Percentiles rank a stretch among this genome's conserved stretches.
Conservation (phyloP, 92 coral and sea anemone genomes). For the Palythoa heliodiscus region DNA sequence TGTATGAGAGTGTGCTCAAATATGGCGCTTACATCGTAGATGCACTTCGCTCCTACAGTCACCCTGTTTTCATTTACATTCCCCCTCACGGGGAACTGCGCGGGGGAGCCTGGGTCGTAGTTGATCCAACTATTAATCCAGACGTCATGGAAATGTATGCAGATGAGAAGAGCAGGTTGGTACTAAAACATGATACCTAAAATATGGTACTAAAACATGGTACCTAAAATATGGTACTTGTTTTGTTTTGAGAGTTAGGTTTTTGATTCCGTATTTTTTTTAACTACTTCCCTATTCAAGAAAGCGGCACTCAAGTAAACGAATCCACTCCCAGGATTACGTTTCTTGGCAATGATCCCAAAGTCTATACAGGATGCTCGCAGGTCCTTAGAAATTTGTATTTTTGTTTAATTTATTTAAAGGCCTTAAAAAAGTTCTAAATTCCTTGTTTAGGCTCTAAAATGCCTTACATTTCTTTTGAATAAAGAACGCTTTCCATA, state of each 20-base stretch:
- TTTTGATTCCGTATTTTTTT: background rate
- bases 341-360: too few relatives aligned
- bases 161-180: slow-evolving; percentile 90
- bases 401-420: too few relatives aligned
- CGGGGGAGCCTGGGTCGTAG: slow-evolving; percentile 99
- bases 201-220: too few relatives aligned
- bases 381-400: too few relatives aligned
- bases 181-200: background rate
- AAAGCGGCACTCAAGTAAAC: background rate
- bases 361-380: too few relatives aligned
- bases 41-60: slow-evolving; percentile 83
- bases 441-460: too few relatives aligned
- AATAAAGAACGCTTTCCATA: too few relatives aligned
- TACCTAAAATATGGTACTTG: too few relatives aligned
- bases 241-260: background rate
- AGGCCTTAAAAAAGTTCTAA: too few relatives aligned
- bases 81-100: slow-evolving; percentile 94
- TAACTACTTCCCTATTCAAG: background rate
- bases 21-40: slow-evolving; percentile 96
- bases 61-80: slow-evolving; percentile 92
- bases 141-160: slow-evolving; percentile 98
- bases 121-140: slow-evolving; percentile 93
- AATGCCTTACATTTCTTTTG: too few relatives aligned
- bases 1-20: slow-evolving; percentile 91
- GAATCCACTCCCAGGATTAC: too few relatives aligned